Conservation (phyloP, 1,140 invertebrate species). For the Bacillus rossius region DNA sequence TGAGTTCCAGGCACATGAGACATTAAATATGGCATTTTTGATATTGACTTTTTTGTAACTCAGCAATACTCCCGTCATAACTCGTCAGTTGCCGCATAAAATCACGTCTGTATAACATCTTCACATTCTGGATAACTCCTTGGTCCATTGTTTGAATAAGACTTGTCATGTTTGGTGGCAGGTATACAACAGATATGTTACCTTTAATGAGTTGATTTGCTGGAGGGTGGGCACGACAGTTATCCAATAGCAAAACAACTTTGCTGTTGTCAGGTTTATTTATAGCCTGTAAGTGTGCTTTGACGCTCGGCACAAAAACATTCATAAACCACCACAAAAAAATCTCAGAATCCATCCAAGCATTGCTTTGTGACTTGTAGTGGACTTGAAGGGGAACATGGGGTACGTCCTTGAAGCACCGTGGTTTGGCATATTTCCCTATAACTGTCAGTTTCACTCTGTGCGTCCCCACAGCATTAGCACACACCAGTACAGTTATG, state of each 20-base stretch:
- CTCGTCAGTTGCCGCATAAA: slow-evolving; percentile 29
- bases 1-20: too few relatives aligned
- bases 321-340: slow-evolving; percentile 24
- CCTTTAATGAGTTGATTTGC: slow-evolving; percentile 19
- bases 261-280: slow-evolving; percentile 23
- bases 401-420: slow-evolving; percentile 20
- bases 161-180: slow-evolving; percentile 41
- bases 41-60: too few relatives aligned
- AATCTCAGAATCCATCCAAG: slow-evolving; percentile 24
- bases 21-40: too few relatives aligned
- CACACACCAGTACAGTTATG: slow-evolving; percentile 34
- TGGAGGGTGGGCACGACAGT: slow-evolving; percentile 27
- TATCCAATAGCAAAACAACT: slow-evolving; percentile 35
- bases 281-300: slow-evolving; percentile 25
- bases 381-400: slow-evolving; percentile 17
- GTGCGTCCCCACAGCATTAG: slow-evolving; percentile 24
- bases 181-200: slow-evolving; percentile 34
- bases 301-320: slow-evolving; percentile 21
- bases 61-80: slow-evolving; percentile 22
- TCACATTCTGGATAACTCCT: slow-evolving; percentile 38
- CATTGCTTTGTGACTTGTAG: slow-evolving; percentile 22
- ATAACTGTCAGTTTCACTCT: slow-evolving; percentile 25
- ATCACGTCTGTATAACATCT: slow-evolving; percentile 29
- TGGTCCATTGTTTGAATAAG: slow-evolving; percentile 43
- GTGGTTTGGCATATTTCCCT: slow-evolving; percentile 26